Evolutionary conservation across 2,113 vertebrate species (phyloP), one percentile per base, ranked within the genome.

Genomic region (Lanius collurio): DNA sequence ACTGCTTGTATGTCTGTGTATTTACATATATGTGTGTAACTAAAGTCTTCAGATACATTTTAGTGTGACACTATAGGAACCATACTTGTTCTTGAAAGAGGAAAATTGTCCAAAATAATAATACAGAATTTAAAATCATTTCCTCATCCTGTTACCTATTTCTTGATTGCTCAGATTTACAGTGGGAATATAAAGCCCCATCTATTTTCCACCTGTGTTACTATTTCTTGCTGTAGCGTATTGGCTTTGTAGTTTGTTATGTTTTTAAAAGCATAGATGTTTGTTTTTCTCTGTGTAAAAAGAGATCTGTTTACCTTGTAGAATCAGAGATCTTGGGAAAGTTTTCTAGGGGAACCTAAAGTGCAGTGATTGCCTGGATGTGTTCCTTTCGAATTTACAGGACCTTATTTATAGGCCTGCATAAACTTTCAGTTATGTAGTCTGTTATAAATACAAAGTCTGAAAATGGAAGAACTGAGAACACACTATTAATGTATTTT

Each of bases 401-500:
- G 74, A 90, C 44, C 49, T 86, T 93, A 90, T 96, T 96, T 90
- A 83, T 92, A 94, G 94, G 79, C 60, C 53, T 92, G 52, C 44
- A 60, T 81, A 93, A 93, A 89, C 68, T 80, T 96, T 68, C 41
- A 77, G 71, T 96, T 90, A 68, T 71, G 68, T 93, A 89, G 69
- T 73, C 27, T 81, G 13, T 91, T 93, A 79, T 62, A 90, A 91
- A 47, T 55, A 22, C 18, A 50, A 13, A 44, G 10, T 88, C 77
- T 94, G 75, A 86, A 88, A 90, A 81, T 75, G 68, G 60, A 94
- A 93, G 71, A 49, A 68, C 50, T 93, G 76, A 92, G 79, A 95
- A 65, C 83, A 68, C 37, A 12, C 44, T 87, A 60, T 64, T 96
- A 95, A 95, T 94, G 90, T 81, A 15, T 93, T 96, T 97, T 95